Conservation (phyloP, 1,140 invertebrate genomes). For the Drosophila busckii region DNA sequence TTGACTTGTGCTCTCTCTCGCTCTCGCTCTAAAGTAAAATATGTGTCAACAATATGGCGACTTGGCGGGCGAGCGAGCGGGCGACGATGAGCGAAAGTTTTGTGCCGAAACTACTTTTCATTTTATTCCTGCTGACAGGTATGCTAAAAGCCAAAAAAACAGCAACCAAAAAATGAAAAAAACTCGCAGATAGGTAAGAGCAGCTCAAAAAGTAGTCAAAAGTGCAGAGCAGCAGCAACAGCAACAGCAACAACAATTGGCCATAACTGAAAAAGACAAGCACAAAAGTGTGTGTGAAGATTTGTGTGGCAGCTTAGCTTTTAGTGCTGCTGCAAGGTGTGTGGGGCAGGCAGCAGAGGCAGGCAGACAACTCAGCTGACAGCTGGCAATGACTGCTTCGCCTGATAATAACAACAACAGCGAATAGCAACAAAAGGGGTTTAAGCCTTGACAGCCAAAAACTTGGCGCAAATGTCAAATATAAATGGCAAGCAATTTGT, state of each 20-base stretch:
- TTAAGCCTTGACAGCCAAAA: conserved; percentile 61
- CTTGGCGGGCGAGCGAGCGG: conserved; percentile 4
- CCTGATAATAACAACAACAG: conserved; percentile 50
- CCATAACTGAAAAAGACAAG: conserved; percentile 3
- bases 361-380: conserved; percentile 58
- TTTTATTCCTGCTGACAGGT: conserved; percentile 74
- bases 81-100: conserved; percentile 67
- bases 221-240: conserved; percentile 21
- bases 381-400: conserved; percentile 69
- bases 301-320: conserved; percentile 15
- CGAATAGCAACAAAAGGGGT: conserved; percentile 49
- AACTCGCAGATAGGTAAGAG: neutral
- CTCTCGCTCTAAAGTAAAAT: conserved; percentile 54
- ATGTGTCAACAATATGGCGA: conserved; percentile 70
- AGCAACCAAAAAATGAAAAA: conserved; percentile 10
- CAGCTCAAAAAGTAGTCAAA: conserved; percentile 36
- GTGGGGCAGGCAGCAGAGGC: neutral
- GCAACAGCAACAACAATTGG: conserved; percentile 7
- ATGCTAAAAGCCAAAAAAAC: conserved; percentile 73
- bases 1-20: neutral
- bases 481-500: conserved; percentile 70
- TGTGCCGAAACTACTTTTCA: conserved; percentile 67
- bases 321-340: neutral
- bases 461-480: conserved; percentile 55
- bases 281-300: conserved; percentile 20